phyloP scores from a whole-genome alignment of 2,797 vertebrate genomes.

The Fistularia tabacaria region DNA sequence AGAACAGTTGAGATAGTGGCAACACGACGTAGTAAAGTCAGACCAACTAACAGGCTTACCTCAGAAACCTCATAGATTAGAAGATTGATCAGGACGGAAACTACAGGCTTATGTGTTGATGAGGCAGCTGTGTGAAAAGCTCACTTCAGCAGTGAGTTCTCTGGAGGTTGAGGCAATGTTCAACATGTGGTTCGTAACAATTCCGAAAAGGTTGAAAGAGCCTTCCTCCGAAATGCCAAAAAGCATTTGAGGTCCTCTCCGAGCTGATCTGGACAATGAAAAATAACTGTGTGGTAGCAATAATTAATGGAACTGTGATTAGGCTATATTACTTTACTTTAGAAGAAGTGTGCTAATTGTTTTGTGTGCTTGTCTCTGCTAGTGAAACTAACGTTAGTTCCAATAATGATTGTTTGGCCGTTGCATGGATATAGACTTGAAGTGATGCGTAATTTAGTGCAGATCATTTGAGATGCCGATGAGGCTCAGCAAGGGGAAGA shows the following conservation, averaged over 20 bases:
- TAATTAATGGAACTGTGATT: constrained; percentile 72
- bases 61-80: constrained; percentile 57
- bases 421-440: constrained; percentile 47
- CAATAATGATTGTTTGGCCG: constrained; percentile 53
- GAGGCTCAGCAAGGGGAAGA: constrained; percentile 56
- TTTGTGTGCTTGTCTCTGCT: constrained; percentile 54
- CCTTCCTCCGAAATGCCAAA: constrained; percentile 56
- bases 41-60: constrained; percentile 70
- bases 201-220: constrained; percentile 37
- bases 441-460: constrained; percentile 51
- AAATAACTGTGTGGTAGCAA: constrained; percentile 67
- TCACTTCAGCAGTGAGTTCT: constrained; percentile 33
- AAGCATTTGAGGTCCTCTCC: constrained; percentile 54
- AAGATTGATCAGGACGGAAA: constrained; percentile 46
- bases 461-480: constrained; percentile 55
- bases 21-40: constrained; percentile 67
- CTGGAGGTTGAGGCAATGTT: constrained; percentile 30
- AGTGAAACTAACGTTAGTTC: constrained; percentile 43
- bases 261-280: constrained; percentile 58
- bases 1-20: constrained; percentile 60
- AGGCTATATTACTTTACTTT: constrained; percentile 58
- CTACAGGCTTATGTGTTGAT: constrained; percentile 45
- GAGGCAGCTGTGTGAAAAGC: constrained; percentile 47
- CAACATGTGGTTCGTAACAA: constrained; percentile 19
- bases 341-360: constrained; percentile 69